These are phyloP conservation scores for Rhodinocichla rosea DNA, from an alignment of 2,113 vertebrate species.

Conservation along the genomic window DNA sequence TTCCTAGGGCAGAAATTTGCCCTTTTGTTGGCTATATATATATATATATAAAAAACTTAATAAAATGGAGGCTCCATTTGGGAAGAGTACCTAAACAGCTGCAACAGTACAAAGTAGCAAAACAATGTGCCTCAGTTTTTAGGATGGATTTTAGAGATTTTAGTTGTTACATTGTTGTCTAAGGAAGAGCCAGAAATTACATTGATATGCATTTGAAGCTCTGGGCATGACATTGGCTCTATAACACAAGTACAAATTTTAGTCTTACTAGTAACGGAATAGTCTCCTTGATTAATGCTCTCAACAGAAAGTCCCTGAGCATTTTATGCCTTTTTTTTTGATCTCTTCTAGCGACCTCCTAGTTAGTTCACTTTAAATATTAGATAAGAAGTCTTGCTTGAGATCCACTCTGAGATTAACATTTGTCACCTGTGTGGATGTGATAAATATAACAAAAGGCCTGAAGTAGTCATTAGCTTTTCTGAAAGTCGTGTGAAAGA, in stretches of 20 bases:
- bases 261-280: background rate
- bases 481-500: background rate
- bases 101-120: background rate
- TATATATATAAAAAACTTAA: background rate
- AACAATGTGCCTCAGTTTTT: background rate
- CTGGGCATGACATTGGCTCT: rapidly evolving
- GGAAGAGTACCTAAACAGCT: background rate
- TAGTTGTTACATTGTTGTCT: background rate
- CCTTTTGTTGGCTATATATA: background rate
- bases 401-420: background rate
- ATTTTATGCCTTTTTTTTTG: background rate
- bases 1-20: background rate
- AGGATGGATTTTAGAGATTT: background rate
- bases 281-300: background rate
- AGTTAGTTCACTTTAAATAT: background rate
- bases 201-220: background rate
- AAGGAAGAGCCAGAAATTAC: background rate
- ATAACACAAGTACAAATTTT: background rate
- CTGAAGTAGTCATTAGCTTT: background rate
- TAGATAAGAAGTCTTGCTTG: background rate
- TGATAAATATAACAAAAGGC: background rate
- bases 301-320: background rate
- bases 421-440: background rate
- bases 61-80: background rate
- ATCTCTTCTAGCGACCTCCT: background rate